Conservation (phyloP, 30 jellyfish, hydroid and myxozoan species). For the Haliclystus octoradiatus region DNA sequence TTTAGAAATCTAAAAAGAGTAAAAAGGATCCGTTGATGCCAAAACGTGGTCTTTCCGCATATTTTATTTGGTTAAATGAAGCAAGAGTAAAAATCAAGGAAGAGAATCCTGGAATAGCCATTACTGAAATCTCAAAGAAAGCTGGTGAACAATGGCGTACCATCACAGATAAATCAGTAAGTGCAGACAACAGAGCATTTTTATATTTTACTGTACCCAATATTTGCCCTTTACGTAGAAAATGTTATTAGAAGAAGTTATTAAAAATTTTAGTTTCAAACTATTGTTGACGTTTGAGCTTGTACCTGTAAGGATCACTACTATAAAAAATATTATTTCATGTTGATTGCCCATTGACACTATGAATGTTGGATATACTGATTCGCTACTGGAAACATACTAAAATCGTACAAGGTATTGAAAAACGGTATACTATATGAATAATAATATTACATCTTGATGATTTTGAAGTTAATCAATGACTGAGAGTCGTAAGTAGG, state of each 20-base stretch:
- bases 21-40: slow-evolving; percentile 79
- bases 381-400: too few relatives aligned
- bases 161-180: slow-evolving; percentile 53
- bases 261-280: too few relatives aligned
- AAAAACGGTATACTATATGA: too few relatives aligned
- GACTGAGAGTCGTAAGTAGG: too few relatives aligned
- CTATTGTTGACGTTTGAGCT: too few relatives aligned
- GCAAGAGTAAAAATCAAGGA: slow-evolving; percentile 47
- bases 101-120: slow-evolving; percentile 74
- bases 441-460: too few relatives aligned
- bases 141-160: slow-evolving; percentile 79
- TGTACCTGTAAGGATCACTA: too few relatives aligned
- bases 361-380: too few relatives aligned
- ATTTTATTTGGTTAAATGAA: slow-evolving; percentile 56
- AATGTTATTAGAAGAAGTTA: neutral
- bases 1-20: slow-evolving; percentile 16
- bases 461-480: too few relatives aligned
- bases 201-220: neutral
- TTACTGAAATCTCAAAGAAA: slow-evolving; percentile 72
- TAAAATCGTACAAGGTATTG: too few relatives aligned
- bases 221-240: neutral
- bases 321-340: too few relatives aligned
- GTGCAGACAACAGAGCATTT: neutral
- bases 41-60: slow-evolving; percentile 70
- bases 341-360: too few relatives aligned